phyloP scores from a whole-genome alignment of 2,888 invertebrate species.

The Eledone cirrhosa region DNA sequence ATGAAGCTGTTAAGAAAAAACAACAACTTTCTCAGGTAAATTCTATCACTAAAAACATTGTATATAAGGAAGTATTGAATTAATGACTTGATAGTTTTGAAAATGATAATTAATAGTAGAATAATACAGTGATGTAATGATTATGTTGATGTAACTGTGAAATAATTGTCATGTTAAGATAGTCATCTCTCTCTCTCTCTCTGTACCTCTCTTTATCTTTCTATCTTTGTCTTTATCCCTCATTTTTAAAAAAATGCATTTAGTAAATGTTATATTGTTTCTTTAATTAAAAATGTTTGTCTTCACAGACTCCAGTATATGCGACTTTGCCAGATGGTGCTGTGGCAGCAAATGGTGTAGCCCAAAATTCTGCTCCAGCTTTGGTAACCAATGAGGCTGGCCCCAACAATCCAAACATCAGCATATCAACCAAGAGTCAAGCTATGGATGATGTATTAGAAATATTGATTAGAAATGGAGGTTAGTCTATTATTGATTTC shows the following conservation, averaged over 20 bases:
- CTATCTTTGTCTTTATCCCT: neutral
- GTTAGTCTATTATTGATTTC: constrained; percentile 49
- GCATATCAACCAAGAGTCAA: constrained; percentile 74
- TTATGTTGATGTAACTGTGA: too few species aligned
- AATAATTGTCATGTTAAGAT: too few species aligned
- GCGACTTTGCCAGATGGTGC: constrained; percentile 18
- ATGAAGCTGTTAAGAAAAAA: constrained; percentile 73
- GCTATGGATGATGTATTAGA: constrained; percentile 92
- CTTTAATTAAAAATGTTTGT: neutral
- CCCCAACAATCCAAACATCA: constrained; percentile 32
- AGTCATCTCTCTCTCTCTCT: too few species aligned
- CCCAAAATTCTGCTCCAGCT: neutral
- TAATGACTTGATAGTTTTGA: too few species aligned
- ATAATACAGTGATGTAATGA: too few species aligned
- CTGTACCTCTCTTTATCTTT: neutral
- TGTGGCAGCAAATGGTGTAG: neutral
- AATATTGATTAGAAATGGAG: constrained; percentile 89
- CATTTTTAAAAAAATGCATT: neutral
- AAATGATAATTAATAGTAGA: too few species aligned
- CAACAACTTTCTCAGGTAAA: constrained; percentile 39
- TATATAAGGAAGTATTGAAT: too few species aligned
- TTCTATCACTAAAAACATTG: too few species aligned
- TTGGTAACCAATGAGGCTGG: constrained; percentile 32
- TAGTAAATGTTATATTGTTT: neutral
- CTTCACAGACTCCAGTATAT: neutral